Conservation (phyloP, 2,797 vertebrate species). For the Enteromius viviparus region DNA sequence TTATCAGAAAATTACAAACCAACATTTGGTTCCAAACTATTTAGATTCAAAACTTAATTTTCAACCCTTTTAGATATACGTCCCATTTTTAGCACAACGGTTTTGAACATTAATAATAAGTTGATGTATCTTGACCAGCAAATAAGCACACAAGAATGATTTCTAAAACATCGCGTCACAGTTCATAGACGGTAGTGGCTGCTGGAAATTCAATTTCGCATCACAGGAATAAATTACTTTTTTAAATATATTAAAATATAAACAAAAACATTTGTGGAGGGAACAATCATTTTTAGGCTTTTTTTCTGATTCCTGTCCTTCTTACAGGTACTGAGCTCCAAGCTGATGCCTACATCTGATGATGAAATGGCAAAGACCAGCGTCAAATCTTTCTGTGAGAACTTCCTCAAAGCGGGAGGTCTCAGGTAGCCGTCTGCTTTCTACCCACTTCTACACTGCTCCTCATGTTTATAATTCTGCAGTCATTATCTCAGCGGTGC, state of each 20-base stretch:
- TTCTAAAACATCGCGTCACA: background rate
- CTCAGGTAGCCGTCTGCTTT: conserved; percentile 83
- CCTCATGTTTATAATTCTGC: background rate
- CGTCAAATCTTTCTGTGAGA: conserved; percentile 98
- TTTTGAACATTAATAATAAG: background rate
- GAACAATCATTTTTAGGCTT: background rate
- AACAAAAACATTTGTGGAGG: background rate
- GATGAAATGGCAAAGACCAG: conserved; percentile 99
- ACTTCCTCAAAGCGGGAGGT: conserved; percentile 97
- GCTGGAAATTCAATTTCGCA: background rate
- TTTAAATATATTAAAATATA: background rate
- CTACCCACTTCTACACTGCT: background rate
- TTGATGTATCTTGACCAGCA: background rate
- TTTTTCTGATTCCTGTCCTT: background rate
- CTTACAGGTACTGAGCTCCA: conserved; percentile 93
- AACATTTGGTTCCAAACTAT: background rate
- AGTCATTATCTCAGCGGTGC: conserved; percentile 31
- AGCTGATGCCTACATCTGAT: conserved; percentile 98
- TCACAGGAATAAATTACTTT: background rate
- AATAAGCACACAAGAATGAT: background rate
- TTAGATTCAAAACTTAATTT: background rate
- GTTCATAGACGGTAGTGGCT: background rate
- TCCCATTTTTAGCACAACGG: background rate
- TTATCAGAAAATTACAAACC: background rate
- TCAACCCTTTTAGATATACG: background rate